Percentiles rank a stretch among this genome's conserved stretches.
Evolutionary conservation across 1,140 invertebrate species (phyloP).

Genomic region (Aphidius ervi): DNA sequence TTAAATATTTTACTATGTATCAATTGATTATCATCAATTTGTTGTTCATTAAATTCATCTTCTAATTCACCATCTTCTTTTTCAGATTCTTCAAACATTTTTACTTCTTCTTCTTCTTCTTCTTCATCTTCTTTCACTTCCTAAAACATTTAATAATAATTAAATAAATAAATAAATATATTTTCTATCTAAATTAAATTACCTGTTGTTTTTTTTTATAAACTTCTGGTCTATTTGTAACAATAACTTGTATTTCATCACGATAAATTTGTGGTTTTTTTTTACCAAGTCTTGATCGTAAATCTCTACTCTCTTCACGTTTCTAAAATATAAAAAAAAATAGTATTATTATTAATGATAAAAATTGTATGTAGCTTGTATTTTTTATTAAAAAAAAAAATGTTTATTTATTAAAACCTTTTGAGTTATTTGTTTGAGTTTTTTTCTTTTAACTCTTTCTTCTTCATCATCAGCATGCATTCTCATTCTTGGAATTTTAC

Average conservation of each 20-base stretch:
- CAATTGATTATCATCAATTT: slow-evolving; percentile 6
- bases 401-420: neutral
- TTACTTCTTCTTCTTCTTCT: slow-evolving; percentile 28
- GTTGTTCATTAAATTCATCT: slow-evolving; percentile 8
- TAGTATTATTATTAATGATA: slow-evolving; percentile 19
- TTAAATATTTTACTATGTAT: too few relatives aligned
- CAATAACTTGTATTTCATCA: slow-evolving; percentile 45
- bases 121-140: slow-evolving; percentile 14
- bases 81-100: slow-evolving; percentile 29
- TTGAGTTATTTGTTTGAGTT: slow-evolving; percentile 28
- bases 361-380: slow-evolving; percentile 10
- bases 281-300: slow-evolving; percentile 37
- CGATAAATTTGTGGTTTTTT: slow-evolving; percentile 24
- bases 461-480: slow-evolving; percentile 88
- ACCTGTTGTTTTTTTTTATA: slow-evolving; percentile 21
- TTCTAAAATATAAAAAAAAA: slow-evolving; percentile 15
- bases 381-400: neutral
- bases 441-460: slow-evolving; percentile 55
- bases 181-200: slow-evolving; percentile 27
- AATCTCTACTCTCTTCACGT: slow-evolving; percentile 32
- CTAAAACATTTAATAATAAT: slow-evolving; percentile 14
- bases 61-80: slow-evolving; percentile 18
- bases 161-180: neutral
- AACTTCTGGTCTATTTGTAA: slow-evolving; percentile 38
- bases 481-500: slow-evolving; percentile 69